Evolutionary conservation across 2,113 vertebrate species (phyloP).

Genomic region (Urocitellus parryii): DNA sequence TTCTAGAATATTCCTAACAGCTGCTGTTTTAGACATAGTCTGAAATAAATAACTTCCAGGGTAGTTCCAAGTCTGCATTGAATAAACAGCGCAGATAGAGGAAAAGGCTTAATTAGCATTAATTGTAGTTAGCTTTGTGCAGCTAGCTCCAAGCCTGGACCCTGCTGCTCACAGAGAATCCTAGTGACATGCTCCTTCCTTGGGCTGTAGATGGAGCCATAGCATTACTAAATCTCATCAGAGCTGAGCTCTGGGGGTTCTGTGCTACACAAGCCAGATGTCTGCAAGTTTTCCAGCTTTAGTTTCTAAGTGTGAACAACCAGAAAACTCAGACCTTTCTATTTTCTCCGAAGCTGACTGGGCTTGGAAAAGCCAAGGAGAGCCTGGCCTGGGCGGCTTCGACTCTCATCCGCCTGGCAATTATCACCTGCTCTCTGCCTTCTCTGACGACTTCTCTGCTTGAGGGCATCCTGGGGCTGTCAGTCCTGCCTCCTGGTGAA

Average conservation of each 20-base stretch:
- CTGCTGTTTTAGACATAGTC: conserved; percentile 63
- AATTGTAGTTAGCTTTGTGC: background rate
- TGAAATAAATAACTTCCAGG: conserved; percentile 65
- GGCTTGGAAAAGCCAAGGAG: conserved; percentile 48
- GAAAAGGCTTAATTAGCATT: background rate
- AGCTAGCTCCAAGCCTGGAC: background rate
- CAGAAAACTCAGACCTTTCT: conserved; percentile 54
- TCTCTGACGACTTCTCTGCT: conserved; percentile 73
- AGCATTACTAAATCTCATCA: conserved; percentile 78
- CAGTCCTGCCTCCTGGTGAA: conserved; percentile 8
- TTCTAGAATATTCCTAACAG: conserved; percentile 63
- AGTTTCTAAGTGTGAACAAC: conserved; percentile 77
- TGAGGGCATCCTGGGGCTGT: conserved; percentile 71
- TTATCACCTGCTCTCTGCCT: conserved; percentile 62
- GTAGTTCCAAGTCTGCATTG: conserved; percentile 51
- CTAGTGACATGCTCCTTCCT: background rate
- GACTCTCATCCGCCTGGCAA: conserved; percentile 47
- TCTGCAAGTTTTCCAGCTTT: conserved; percentile 61
- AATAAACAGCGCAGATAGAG: conserved; percentile 33
- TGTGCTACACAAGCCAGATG: background rate
- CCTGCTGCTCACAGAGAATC: background rate
- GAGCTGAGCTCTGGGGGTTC: background rate
- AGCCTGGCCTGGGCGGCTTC: conserved; percentile 3
- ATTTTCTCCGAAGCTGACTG: conserved; percentile 46
- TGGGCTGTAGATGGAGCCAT: conserved; percentile 88